Evolutionary conservation across 2,888 invertebrate species (phyloP).

Genomic region (Nymphalis c-album): DNA sequence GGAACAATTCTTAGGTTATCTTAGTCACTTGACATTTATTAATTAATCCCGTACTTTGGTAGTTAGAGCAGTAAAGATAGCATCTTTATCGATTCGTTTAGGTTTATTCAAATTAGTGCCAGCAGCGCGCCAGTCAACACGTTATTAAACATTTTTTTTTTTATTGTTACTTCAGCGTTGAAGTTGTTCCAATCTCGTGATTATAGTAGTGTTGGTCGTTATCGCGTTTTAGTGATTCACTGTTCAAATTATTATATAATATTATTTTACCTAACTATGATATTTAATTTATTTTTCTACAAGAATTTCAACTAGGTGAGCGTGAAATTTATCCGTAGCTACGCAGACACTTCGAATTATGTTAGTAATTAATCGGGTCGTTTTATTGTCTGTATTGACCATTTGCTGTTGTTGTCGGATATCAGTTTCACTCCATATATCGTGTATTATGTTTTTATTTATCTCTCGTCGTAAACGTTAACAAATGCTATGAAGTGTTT

Average conservation of each 20-base stretch:
- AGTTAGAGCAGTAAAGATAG: slow-evolving; percentile 28
- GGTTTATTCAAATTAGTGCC: slow-evolving; percentile 31
- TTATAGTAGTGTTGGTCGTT: background rate
- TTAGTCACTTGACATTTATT: slow-evolving; percentile 50
- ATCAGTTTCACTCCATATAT: too few species aligned
- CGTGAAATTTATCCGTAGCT: background rate
- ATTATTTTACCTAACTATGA: background rate
- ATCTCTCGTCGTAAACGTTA: too few species aligned
- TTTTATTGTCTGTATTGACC: too few species aligned
- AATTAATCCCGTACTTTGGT: slow-evolving; percentile 53
- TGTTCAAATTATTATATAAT: background rate
- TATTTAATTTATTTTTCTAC: background rate
- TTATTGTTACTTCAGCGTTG: background rate
- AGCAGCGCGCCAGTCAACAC: slow-evolving; percentile 23
- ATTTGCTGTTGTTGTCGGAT: too few species aligned
- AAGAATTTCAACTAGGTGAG: background rate
- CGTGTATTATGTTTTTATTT: background rate
- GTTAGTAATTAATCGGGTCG: too few species aligned
- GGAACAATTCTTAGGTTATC: slow-evolving; percentile 64
- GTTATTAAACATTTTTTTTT: background rate
- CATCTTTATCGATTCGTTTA: slow-evolving; percentile 27
- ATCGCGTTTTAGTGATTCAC: background rate
- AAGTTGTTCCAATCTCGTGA: slow-evolving; percentile 4
- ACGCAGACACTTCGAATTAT: background rate
- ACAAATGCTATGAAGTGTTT: background rate